A percentile compares a stretch with the other conserved stretches of the same genome.
Conservation (phyloP, 2,113 vertebrate genomes). For the Thoracochromis brauschi region DNA sequence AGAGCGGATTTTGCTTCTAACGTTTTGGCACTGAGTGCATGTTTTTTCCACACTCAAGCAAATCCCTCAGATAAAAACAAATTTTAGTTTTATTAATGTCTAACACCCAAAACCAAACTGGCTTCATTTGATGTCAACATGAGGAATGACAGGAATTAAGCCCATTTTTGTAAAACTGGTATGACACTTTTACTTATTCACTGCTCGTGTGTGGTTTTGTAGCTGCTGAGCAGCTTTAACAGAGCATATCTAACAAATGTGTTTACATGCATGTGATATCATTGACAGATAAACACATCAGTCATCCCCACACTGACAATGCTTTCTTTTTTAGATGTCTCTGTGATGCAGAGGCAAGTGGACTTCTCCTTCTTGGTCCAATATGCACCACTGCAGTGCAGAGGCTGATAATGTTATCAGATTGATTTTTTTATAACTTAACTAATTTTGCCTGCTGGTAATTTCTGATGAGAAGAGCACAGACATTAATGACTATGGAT, state of each 20-base stretch:
- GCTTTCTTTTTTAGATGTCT: neutral
- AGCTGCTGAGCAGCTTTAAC: neutral
- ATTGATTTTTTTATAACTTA: constrained; percentile 24
- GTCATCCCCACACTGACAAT: neutral
- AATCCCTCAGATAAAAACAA: constrained; percentile 13
- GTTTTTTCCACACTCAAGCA: neutral
- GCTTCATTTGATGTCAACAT: neutral
- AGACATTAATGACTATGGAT: constrained; percentile 37
- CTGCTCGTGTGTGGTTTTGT: neutral
- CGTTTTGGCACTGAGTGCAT: neutral
- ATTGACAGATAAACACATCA: neutral
- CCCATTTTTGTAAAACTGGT: neutral
- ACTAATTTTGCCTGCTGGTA: constrained; percentile 19
- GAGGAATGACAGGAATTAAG: neutral
- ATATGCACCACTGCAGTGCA: neutral
- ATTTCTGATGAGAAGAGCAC: constrained; percentile 25
- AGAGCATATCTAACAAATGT: neutral
- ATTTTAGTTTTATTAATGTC: constrained; percentile 30
- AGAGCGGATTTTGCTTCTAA: neutral
- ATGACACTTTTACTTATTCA: neutral
- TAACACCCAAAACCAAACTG: neutral
- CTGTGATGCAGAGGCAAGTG: neutral
- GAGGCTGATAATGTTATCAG: constrained; percentile 5
- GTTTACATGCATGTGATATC: neutral
- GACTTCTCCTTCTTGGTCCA: neutral